Conservation (phyloP, 1,140 invertebrate species). For the Artemia franciscana region DNA sequence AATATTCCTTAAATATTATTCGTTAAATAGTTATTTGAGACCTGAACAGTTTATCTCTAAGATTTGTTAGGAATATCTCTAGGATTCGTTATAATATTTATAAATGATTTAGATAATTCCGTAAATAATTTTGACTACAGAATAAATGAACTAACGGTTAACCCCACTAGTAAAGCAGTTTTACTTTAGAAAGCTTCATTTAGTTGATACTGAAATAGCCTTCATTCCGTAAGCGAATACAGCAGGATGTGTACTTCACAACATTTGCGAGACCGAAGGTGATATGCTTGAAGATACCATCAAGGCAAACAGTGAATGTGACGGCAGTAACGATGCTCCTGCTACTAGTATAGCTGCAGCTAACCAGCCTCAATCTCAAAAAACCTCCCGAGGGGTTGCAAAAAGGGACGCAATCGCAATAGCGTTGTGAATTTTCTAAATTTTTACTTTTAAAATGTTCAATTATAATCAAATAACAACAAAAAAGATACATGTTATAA, state of each 20-base stretch:
- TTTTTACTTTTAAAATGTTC: no score
- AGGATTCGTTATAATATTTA: no score
- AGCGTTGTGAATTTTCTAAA: neutral
- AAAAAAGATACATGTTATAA: no score
- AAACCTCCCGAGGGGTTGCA: neutral
- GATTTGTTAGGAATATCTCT: no score
- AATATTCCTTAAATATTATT: no score
- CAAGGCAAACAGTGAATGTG: neutral
- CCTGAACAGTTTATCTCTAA: no score
- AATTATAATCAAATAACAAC: no score
- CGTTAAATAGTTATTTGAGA: no score
- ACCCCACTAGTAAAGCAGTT: no score
- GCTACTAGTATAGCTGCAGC: neutral
- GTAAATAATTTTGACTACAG: no score
- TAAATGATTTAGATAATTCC: no score
- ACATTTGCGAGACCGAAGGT: neutral
- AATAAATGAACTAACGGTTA: no score
- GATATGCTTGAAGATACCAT: neutral
- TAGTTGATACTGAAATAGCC: neutral
- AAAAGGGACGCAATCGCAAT: neutral
- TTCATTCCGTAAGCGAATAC: neutral
- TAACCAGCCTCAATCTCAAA: neutral
- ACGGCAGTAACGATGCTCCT: neutral
- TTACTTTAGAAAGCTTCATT: neutral
- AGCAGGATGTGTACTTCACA: neutral